Percentiles rank a stretch among this genome's conserved stretches.
Evolutionary conservation across 2,113 vertebrate species (phyloP).

Genomic region (Symphodus melops): DNA sequence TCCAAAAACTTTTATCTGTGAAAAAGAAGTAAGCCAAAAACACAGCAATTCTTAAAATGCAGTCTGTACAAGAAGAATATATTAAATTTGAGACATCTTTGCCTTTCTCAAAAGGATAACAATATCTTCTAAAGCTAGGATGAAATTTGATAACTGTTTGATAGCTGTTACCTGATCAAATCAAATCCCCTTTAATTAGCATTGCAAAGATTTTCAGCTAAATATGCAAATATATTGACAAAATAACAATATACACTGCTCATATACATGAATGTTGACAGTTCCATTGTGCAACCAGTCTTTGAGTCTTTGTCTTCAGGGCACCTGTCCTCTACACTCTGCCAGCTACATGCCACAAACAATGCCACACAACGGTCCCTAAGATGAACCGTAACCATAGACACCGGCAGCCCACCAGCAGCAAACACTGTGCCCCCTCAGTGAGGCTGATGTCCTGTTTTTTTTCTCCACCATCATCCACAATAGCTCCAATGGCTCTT

Average conservation of each 20-base stretch:
- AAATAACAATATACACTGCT: slow-evolving; percentile 18
- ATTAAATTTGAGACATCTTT: neutral
- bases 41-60: too few relatives aligned
- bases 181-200: neutral
- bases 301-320: slow-evolving; percentile 50
- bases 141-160: neutral
- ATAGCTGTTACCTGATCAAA: neutral
- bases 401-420: slow-evolving; percentile 53
- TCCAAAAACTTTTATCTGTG: neutral
- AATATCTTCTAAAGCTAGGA: neutral
- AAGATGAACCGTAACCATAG: slow-evolving; percentile 62
- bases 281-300: slow-evolving; percentile 29
- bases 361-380: slow-evolving; percentile 26
- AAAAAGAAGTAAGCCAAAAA: too few relatives aligned
- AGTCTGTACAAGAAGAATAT: neutral
- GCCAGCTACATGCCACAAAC: slow-evolving; percentile 46
- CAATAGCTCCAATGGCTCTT: slow-evolving; percentile 31
- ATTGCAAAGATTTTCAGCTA: neutral
- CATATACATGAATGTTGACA: slow-evolving; percentile 37
- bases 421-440: slow-evolving; percentile 49
- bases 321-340: slow-evolving; percentile 41
- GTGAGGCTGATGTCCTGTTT: slow-evolving; percentile 45
- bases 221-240: slow-evolving; percentile 19
- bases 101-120: neutral
- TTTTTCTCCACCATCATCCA: slow-evolving; percentile 33